These are phyloP conservation scores for Drosophila rufa DNA, from an alignment of 1,140 invertebrate genomes.

Conservation along the genomic window DNA sequence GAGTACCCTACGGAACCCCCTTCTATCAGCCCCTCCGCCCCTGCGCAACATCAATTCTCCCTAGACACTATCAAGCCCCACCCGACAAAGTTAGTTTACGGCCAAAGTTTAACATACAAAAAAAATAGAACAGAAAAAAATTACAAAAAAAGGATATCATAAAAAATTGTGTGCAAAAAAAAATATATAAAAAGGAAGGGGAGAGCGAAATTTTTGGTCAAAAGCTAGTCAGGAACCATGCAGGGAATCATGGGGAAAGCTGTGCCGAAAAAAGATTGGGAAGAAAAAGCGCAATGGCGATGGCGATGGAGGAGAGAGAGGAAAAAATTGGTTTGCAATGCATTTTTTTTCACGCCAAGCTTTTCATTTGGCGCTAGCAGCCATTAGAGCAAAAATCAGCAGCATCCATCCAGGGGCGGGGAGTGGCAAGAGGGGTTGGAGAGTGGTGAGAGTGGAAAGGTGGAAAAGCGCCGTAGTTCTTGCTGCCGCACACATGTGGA, in stretches of 20 bases:
- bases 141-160: constrained; percentile 54
- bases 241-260: constrained; percentile 45
- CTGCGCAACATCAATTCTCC: constrained; percentile 44
- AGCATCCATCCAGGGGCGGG: constrained; percentile 49
- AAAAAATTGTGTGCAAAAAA: constrained; percentile 58
- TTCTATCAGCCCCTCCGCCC: background rate
- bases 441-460: background rate
- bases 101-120: constrained; percentile 72
- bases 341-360: constrained; percentile 67
- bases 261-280: constrained; percentile 42
- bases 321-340: constrained; percentile 73
- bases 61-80: constrained; percentile 62
- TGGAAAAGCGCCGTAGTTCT: constrained; percentile 22
- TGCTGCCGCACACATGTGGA: constrained; percentile 77
- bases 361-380: constrained; percentile 80
- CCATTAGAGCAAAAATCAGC: constrained; percentile 82
- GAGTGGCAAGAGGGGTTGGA: background rate
- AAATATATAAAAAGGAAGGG: constrained; percentile 3
- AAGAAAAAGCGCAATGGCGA: constrained; percentile 31
- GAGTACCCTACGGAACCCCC: background rate
- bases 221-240: constrained; percentile 51
- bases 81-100: constrained; percentile 81
- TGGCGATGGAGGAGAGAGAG: constrained; percentile 3
- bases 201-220: constrained; percentile 62
- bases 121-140: constrained; percentile 37